A percentile compares a stretch with the other conserved stretches of the same genome.
These are phyloP conservation scores for Xestia ashworthii DNA, from an alignment of 2,888 invertebrate species.

Conservation along the genomic window DNA sequence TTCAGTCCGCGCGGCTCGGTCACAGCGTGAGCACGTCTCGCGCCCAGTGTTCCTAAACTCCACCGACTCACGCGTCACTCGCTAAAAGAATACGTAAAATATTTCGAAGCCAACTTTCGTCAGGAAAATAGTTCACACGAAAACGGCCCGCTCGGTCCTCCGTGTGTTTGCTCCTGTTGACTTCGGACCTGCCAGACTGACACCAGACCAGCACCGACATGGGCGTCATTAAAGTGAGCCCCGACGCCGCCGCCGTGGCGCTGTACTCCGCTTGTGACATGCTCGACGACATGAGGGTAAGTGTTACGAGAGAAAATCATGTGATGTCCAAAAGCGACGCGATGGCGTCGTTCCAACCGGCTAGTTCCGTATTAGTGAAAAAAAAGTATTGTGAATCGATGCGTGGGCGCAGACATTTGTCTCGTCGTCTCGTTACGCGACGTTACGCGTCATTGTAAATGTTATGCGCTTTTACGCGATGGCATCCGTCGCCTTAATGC, in stretches of 20 bases:
- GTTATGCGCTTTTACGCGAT: slow-evolving; percentile 77
- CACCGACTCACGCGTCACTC: slow-evolving; percentile 82
- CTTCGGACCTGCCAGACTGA: slow-evolving; percentile 50
- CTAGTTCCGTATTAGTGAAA: slow-evolving; percentile 77
- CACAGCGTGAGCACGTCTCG: slow-evolving; percentile 87
- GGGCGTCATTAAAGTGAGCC: slow-evolving; percentile 88
- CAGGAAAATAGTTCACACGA: slow-evolving; percentile 76
- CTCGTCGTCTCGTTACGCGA: slow-evolving; percentile 64
- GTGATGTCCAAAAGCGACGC: slow-evolving; percentile 69
- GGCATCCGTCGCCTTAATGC: slow-evolving; percentile 70
- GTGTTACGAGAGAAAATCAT: slow-evolving; percentile 71
- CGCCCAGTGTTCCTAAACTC: slow-evolving; percentile 83
- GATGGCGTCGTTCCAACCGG: slow-evolving; percentile 76
- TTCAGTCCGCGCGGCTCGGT: slow-evolving; percentile 90
- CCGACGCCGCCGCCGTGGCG: slow-evolving; percentile 86
- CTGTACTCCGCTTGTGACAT: slow-evolving; percentile 87
- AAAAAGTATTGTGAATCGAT: slow-evolving; percentile 71
- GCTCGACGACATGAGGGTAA: slow-evolving; percentile 89
- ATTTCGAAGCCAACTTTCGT: slow-evolving; percentile 73
- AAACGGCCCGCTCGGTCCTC: slow-evolving; percentile 82
- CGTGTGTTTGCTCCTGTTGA: slow-evolving; percentile 75
- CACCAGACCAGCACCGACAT: slow-evolving; percentile 70
- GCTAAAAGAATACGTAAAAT: slow-evolving; percentile 69
- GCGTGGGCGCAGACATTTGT: slow-evolving; percentile 74
- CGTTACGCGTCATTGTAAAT: slow-evolving; percentile 73